Evolutionary conservation across 2,113 vertebrate species (phyloP).

Genomic region (Fregetta grallaria): DNA sequence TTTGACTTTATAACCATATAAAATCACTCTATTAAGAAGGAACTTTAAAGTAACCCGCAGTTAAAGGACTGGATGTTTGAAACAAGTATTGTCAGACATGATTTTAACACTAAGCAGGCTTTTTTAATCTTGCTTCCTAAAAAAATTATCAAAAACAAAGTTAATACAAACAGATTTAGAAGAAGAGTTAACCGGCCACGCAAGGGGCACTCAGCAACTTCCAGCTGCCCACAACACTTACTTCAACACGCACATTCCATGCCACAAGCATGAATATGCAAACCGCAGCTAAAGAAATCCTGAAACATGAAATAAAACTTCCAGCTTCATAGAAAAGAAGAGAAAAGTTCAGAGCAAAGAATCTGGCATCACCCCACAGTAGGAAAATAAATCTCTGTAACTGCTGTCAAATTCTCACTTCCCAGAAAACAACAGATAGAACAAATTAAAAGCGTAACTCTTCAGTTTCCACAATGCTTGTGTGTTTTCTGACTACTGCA

Average conservation of each 20-base stretch:
- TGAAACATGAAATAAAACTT: not conserved
- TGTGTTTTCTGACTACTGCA: not conserved
- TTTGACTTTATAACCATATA: not conserved
- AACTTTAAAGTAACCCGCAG: not conserved
- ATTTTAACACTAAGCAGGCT: not conserved
- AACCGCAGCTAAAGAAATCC: not conserved
- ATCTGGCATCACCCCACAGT: not conserved
- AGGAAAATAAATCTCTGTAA: not conserved
- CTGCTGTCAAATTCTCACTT: not conserved
- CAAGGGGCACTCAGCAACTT: not conserved
- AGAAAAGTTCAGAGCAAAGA: not conserved
- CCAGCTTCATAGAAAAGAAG: not conserved
- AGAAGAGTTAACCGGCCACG: not conserved
- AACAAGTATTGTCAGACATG: not conserved
- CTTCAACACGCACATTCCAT: not conserved
- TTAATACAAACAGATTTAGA: not conserved
- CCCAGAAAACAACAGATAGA: not conserved
- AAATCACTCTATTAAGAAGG: not conserved
- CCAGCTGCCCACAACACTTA: not conserved
- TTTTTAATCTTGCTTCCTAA: not conserved
- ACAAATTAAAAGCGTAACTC: not conserved
- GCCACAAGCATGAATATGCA: not conserved
- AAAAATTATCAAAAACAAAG: not conserved
- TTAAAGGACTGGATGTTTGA: not conserved
- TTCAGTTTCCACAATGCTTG: not conserved